These are phyloP conservation scores for Panthera uncia DNA, from an alignment of 2,113 vertebrate species.

Conservation along the genomic window DNA sequence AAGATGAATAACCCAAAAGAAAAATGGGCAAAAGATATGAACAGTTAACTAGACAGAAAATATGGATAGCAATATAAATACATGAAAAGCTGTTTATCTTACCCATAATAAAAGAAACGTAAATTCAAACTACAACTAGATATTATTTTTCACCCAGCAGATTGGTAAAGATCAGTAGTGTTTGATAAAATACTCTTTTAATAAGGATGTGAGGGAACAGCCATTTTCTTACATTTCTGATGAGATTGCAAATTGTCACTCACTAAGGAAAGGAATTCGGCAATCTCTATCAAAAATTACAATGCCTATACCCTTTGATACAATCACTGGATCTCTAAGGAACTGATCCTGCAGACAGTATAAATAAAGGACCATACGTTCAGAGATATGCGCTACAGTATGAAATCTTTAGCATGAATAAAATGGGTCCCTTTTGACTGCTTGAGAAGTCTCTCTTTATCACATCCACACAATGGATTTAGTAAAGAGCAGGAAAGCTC, in stretches of 20 bases:
- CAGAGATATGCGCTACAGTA: background rate
- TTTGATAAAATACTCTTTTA: background rate
- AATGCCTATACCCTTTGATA: background rate
- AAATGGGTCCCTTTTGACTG: background rate
- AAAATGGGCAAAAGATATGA: background rate
- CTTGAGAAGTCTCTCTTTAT: background rate
- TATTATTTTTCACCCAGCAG: slow-evolving; percentile 14
- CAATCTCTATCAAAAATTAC: background rate
- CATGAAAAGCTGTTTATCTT: background rate
- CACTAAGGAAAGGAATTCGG: background rate
- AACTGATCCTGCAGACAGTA: background rate
- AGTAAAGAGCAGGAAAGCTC: background rate
- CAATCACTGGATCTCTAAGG: background rate
- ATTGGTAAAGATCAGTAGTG: background rate
- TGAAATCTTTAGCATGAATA: background rate
- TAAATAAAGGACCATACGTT: background rate
- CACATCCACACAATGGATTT: background rate
- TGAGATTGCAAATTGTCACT: background rate
- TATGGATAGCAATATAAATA: background rate
- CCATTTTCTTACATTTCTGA: background rate
- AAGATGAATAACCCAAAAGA: background rate
- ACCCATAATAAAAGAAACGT: background rate
- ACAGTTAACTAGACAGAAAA: slow-evolving; percentile 5
- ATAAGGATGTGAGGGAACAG: background rate
- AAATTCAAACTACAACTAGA: slow-evolving; percentile 2